phyloP scores from a whole-genome alignment of 2,797 vertebrate species.

The Chaetophractus vellerosus region DNA sequence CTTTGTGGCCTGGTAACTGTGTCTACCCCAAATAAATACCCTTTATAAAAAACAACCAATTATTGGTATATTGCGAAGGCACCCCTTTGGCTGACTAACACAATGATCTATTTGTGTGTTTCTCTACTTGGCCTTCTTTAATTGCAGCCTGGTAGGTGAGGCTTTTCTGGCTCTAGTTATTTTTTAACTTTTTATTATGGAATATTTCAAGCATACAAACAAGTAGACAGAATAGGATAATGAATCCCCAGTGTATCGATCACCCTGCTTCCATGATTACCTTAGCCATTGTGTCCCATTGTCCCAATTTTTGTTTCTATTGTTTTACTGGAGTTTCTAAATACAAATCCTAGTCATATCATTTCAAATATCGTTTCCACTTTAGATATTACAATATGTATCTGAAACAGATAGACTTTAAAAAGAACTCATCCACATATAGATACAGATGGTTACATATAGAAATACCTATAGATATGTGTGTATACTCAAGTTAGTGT shows the following conservation, averaged over 20 bases:
- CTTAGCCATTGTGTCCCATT: neutral
- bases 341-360: slow-evolving; percentile 47
- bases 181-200: neutral
- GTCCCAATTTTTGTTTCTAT: neutral
- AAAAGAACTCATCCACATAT: slow-evolving; percentile 14
- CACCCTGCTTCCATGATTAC: slow-evolving; percentile 8
- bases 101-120: neutral
- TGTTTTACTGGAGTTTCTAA: slow-evolving; percentile 48
- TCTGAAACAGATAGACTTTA: slow-evolving; percentile 9
- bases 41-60: too few relatives aligned
- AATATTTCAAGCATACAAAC: neutral
- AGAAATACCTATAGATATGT: neutral
- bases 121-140: slow-evolving; percentile 40
- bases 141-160: neutral
- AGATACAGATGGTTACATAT: neutral
- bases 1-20: too few relatives aligned
- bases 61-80: too few relatives aligned
- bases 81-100: too few relatives aligned
- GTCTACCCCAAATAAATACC: too few relatives aligned
- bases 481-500: neutral
- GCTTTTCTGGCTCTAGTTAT: neutral
- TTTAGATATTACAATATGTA: slow-evolving; percentile 50
- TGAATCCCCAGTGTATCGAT: neutral
- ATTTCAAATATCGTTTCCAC: slow-evolving; percentile 39
- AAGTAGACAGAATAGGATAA: neutral